phyloP scores from a whole-genome alignment of 2,113 vertebrate genomes.

The Periophthalmus modestus region DNA sequence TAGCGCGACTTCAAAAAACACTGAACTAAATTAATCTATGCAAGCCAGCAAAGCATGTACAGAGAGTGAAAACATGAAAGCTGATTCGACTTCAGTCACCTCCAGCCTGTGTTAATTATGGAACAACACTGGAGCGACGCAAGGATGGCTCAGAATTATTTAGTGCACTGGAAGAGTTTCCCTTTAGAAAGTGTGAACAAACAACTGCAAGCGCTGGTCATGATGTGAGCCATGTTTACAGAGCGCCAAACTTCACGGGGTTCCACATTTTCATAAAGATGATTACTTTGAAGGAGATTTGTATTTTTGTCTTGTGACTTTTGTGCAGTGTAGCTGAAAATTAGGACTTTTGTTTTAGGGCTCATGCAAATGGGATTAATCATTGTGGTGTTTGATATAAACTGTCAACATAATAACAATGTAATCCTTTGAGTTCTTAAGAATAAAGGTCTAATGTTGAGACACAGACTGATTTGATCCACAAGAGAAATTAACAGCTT shows the following conservation, averaged over 20 bases:
- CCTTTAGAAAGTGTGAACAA: slow-evolving; percentile 4
- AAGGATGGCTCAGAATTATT: slow-evolving; percentile 4
- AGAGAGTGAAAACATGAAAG: slow-evolving; percentile 5
- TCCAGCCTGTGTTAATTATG: slow-evolving; percentile 10
- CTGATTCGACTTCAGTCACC: slow-evolving; percentile 13
- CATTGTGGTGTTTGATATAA: neutral
- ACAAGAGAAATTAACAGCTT: neutral
- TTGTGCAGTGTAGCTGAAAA: neutral
- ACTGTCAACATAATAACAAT: neutral
- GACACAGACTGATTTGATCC: too few species aligned
- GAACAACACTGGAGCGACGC: slow-evolving; percentile 1
- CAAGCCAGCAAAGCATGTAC: neutral
- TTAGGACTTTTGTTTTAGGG: neutral
- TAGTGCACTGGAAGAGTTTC: slow-evolving; percentile 4
- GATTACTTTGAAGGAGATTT: neutral
- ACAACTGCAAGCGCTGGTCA: slow-evolving; percentile 5
- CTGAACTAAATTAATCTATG: neutral
- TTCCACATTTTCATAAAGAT: neutral
- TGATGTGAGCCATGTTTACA: neutral
- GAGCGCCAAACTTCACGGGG: neutral
- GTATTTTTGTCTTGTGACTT: neutral
- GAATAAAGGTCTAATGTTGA: too few species aligned
- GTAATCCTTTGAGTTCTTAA: neutral
- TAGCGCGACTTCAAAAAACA: neutral
- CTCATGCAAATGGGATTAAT: neutral